These are phyloP conservation scores for Latrodectus hesperus DNA, from an alignment of 2,888 invertebrate species.

Conservation along the genomic window DNA sequence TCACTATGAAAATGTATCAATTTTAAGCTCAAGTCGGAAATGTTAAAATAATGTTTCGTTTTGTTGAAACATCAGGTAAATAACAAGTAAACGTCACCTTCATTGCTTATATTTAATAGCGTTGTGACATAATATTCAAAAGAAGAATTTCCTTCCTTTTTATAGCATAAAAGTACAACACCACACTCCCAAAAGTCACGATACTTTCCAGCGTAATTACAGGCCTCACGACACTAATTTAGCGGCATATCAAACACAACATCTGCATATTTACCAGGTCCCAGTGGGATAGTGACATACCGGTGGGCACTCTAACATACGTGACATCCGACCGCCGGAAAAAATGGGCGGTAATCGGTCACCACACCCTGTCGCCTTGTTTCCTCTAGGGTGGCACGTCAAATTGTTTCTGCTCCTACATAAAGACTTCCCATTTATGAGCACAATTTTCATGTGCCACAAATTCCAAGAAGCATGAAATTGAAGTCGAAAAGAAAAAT, in stretches of 20 bases:
- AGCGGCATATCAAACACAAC: slow-evolving; percentile 32
- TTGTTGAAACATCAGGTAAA: no score
- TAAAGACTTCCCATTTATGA: no score
- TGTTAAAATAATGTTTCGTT: no score
- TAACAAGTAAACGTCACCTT: no score
- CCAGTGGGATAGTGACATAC: background rate
- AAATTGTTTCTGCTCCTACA: slow-evolving; percentile 25
- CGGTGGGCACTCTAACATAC: slow-evolving; percentile 12
- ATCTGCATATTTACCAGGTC: slow-evolving; percentile 17
- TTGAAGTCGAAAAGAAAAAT: no score
- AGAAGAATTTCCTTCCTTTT: slow-evolving; percentile 43
- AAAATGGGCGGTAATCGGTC: slow-evolving; percentile 35
- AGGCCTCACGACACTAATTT: slow-evolving; percentile 35
- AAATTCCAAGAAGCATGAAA: no score
- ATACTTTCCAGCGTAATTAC: slow-evolving; percentile 18
- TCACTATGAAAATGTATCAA: no score
- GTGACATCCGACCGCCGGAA: slow-evolving; percentile 30
- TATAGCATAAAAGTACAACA: background rate
- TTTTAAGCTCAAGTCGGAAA: no score
- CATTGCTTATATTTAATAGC: slow-evolving; percentile 15
- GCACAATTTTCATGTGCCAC: no score
- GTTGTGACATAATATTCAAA: slow-evolving; percentile 33
- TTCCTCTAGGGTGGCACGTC: background rate
- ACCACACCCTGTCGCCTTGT: slow-evolving; percentile 49
- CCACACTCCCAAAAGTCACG: background rate